A percentile compares a stretch with the other conserved stretches of the same genome.
Evolutionary conservation across 1,140 invertebrate species (phyloP).

Genomic region (Myzus persicae): DNA sequence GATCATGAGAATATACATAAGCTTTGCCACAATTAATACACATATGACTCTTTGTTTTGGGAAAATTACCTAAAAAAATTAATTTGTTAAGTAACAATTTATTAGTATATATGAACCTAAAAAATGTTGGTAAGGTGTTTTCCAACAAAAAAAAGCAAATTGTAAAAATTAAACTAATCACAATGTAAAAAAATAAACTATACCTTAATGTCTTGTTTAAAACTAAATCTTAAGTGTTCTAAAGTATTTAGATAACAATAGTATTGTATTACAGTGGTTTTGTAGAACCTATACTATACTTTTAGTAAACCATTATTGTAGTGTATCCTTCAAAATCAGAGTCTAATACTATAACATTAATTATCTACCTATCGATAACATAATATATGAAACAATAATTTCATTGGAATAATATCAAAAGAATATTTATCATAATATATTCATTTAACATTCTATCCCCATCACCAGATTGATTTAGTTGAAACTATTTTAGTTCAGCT

Average conservation of each 20-base stretch:
- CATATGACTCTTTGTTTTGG: constrained; percentile 36
- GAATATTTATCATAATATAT: too few relatives aligned
- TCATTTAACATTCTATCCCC: too few relatives aligned
- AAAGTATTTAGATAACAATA: background rate
- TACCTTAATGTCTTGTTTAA: background rate
- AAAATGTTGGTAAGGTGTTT: background rate
- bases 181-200: background rate
- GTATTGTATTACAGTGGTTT: too few relatives aligned
- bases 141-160: background rate
- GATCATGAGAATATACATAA: constrained; percentile 61
- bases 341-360: background rate
- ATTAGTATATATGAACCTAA: background rate
- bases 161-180: background rate
- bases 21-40: constrained; percentile 63
- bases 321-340: background rate
- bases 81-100: background rate
- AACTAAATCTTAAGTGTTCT: background rate
- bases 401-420: too few relatives aligned
- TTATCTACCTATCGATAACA: too few relatives aligned
- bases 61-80: constrained; percentile 40
- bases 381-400: too few relatives aligned
- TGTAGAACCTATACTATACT: background rate
- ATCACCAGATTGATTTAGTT: too few relatives aligned
- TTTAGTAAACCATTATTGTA: background rate
- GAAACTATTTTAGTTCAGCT: too few relatives aligned